phyloP scores from a whole-genome alignment of 2,888 invertebrate species.

The Apodemia zela region DNA sequence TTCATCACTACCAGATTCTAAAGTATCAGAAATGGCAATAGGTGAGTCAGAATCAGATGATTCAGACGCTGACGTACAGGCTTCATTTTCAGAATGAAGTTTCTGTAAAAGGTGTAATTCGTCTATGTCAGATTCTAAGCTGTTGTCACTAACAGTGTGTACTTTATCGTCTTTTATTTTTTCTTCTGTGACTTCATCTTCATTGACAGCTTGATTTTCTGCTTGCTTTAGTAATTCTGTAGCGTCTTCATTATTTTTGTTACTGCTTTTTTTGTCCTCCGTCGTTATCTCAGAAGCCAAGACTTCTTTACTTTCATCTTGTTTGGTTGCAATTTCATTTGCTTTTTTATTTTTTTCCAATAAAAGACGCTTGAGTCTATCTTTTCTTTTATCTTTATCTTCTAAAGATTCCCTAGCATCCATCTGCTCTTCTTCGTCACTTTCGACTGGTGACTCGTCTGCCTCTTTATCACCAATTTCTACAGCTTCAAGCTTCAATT shows the following conservation, averaged over 20 bases:
- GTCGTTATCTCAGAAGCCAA: conserved; percentile 17
- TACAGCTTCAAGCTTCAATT: conserved; percentile 58
- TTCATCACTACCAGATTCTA: conserved; percentile 46
- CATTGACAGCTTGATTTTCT: conserved; percentile 10
- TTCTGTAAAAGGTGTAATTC: conserved; percentile 63
- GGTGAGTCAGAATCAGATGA: conserved; percentile 56
- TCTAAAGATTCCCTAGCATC: conserved; percentile 46
- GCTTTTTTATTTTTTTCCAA: conserved; percentile 49
- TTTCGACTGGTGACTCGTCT: conserved; percentile 65
- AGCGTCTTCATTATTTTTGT: conserved; percentile 20
- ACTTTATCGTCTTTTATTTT: conserved; percentile 27
- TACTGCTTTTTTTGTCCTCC: conserved; percentile 11
- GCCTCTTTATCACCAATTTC: conserved; percentile 72
- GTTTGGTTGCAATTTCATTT: conserved; percentile 17
- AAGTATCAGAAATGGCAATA: conserved; percentile 59
- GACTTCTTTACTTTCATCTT: conserved; percentile 8
- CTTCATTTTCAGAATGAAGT: conserved; percentile 53
- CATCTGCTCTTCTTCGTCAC: conserved; percentile 67
- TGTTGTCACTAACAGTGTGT: conserved; percentile 22
- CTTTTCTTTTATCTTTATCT: conserved; percentile 57
- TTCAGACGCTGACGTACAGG: conserved; percentile 45
- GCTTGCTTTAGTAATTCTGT: conserved; percentile 33
- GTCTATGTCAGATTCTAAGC: conserved; percentile 57
- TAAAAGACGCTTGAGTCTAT: conserved; percentile 53
- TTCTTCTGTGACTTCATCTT: conserved; percentile 11